Conservation (phyloP, 2,888 invertebrate species). For the Drosophila fungiperda region DNA sequence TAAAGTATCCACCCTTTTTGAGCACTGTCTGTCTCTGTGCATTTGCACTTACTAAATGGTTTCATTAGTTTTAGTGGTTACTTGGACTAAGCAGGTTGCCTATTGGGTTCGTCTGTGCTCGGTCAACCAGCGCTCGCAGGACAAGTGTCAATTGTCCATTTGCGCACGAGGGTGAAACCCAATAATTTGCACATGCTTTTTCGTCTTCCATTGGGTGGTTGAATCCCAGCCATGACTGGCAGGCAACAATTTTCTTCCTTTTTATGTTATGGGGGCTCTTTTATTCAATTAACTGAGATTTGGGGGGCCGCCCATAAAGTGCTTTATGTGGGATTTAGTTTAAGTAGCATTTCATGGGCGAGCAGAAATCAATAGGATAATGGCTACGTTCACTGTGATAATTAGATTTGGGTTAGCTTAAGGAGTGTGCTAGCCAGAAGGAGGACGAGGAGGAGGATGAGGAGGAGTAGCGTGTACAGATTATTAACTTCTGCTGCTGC, state of each 20-base stretch:
- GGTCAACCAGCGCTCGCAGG: conserved; percentile 50
- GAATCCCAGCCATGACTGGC: not conserved
- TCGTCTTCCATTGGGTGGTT: conserved; percentile 24
- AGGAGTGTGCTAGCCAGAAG: not conserved
- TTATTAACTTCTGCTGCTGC: conserved; percentile 31
- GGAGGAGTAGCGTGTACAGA: conserved; percentile 21
- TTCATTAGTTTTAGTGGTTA: conserved; percentile 77
- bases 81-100: conserved; percentile 42
- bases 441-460: conserved; percentile 8
- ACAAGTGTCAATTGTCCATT: conserved; percentile 73
- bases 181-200: conserved; percentile 55
- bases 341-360: conserved; percentile 39
- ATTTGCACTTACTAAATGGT: conserved; percentile 71
- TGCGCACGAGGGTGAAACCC: conserved; percentile 58
- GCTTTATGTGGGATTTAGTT: conserved; percentile 38
- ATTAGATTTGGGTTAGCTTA: conserved; percentile 53
- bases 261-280: conserved; percentile 11
- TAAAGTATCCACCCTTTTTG: conserved; percentile 39
- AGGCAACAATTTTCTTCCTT: not conserved
- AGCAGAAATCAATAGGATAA: conserved; percentile 53
- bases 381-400: conserved; percentile 44
- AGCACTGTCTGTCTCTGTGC: conserved; percentile 24
- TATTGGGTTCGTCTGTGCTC: conserved; percentile 23
- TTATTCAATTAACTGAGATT: conserved; percentile 72
- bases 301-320: conserved; percentile 37